Evolutionary conservation across 2,888 invertebrate genomes (phyloP).

Genomic region (Tetanocera ferruginea): DNA sequence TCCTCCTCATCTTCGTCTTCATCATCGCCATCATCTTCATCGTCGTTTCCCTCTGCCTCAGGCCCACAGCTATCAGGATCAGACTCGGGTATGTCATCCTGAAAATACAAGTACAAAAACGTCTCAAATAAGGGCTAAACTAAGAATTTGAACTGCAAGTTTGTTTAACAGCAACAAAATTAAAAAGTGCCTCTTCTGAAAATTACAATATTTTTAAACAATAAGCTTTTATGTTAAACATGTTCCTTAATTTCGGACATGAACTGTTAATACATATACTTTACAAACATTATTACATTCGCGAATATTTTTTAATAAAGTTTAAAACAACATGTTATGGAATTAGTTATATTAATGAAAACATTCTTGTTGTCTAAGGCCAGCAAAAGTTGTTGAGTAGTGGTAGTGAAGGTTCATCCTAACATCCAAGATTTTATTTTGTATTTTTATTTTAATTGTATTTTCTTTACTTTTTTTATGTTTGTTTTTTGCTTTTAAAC

Average conservation of each 20-base stretch:
- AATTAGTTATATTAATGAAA: constrained; percentile 23
- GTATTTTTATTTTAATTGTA: neutral
- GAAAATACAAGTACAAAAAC: constrained; percentile 41
- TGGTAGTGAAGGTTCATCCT: constrained; percentile 29
- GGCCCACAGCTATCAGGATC: constrained; percentile 69
- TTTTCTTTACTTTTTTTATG: neutral
- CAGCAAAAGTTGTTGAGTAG: constrained; percentile 58
- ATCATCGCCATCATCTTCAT: constrained; percentile 69
- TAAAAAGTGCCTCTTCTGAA: neutral
- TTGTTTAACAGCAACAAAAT: neutral
- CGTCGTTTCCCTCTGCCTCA: constrained; percentile 69
- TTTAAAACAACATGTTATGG: neutral
- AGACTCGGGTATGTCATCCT: constrained; percentile 70
- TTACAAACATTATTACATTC: neutral
- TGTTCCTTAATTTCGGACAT: too few species aligned
- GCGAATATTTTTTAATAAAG: neutral
- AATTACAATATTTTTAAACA: neutral
- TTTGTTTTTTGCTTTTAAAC: neutral
- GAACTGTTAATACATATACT: neutral
- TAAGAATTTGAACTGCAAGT: constrained; percentile 21
- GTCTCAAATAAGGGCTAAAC: constrained; percentile 27
- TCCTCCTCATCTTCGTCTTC: constrained; percentile 70
- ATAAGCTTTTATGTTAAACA: too few species aligned
- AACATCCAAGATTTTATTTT: neutral
- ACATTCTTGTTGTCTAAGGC: constrained; percentile 66